Base-by-base conservation (phyloP, 2,797 vertebrate genomes). In the Argyrosomus regius region DNA sequence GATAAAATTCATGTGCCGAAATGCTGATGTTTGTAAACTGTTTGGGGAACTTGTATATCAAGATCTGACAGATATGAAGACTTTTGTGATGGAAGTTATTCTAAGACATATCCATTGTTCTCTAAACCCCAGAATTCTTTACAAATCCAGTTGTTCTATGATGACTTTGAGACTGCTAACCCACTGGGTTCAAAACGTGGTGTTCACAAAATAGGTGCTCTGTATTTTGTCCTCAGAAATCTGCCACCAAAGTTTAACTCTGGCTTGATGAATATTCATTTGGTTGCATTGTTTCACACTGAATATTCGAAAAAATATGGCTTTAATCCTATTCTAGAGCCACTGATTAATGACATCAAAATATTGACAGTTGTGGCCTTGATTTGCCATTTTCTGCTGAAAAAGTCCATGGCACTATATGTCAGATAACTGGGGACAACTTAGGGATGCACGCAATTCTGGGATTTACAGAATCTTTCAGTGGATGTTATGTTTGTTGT, bases 261-360 rank as follows among this genome's bases (percentile, higher is more conserved):
- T 28, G 54, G 41, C 18, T 1, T 82, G 3, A 86, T 71, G 54
- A 86, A 75, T 6, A 77, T 80, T 65, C 56, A 78, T 75, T 77
- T 83, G 52, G 17, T 76, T n/a, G 49, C 67, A 64, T 5, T 69
- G 16, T 81, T 76, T 81, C 85, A 84, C 3, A 35, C 24, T 6
- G 22, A 68, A n/a, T 72, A 81, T 71, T 3, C 78, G 12, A 67
- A 81, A 61, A 75, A 71, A 52, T 60, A 81, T 64, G 56, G 63
- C 4, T 66, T 71, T 66, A 24, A 71, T 67, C n/a, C 52, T 49
- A 69, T 82, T 49, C 9, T 80, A 22, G 5, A 79, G n/a, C 79
- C 79, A 1, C 66, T 85, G 20, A 81, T 82, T 49, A n/a, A 70
- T 75, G 59, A 77, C 46, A 64, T 69, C 6, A 79, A 72, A 76